Evolutionary conservation across 23 tunicate species (phyloP), one percentile per base, ranked within the genome.

Genomic region (Trididemnum miniatum): DNA sequence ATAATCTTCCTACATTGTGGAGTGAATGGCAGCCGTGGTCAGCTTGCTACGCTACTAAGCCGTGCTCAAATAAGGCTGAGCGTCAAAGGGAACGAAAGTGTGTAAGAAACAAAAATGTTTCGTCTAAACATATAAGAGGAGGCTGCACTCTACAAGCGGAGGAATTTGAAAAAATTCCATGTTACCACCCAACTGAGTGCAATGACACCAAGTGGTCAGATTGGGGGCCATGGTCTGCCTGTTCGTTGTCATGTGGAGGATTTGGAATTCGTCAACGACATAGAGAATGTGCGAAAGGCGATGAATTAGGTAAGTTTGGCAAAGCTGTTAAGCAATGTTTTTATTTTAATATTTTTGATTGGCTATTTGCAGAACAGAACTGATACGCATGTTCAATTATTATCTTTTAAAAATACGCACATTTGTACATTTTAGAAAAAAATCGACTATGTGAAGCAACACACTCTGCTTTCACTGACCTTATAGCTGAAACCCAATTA

Each of bases 1-100:
- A n/a, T n/a, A n/a, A n/a, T n/a, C n/a, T n/a, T n/a, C n/a, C n/a
- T n/a, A n/a, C n/a, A n/a, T n/a, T n/a, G n/a, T 69, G 75, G 75
- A 31, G 75, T 34, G 7, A 35, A 9, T 69, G 75, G 75, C 37
- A 69, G 31, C 7, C 22, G 36, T 69, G 75, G 75, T 69, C 75
- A 4, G 75, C 75, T 12, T 69, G 75, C 25, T 69, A 69, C 75
- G 38, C 31, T 38, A 69, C 38, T 27, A 31, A 69, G 75, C 75
- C 75, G 22, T 69, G 75, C 38, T 7, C 39, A 9, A 5, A 69
- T 2, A 9, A n/a, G 12, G 75, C 75, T 29, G 39, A 7, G 2
- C 22, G 75, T 5, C 2, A 3, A n/a, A 30, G 75, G 4, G 7
- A 38, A n/a, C 12, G 75, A 69, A 32, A 29, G 35, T 69, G 75